Evolutionary conservation across 2,888 invertebrate genomes (phyloP).

Genomic region (Lydus trimaculatus): DNA sequence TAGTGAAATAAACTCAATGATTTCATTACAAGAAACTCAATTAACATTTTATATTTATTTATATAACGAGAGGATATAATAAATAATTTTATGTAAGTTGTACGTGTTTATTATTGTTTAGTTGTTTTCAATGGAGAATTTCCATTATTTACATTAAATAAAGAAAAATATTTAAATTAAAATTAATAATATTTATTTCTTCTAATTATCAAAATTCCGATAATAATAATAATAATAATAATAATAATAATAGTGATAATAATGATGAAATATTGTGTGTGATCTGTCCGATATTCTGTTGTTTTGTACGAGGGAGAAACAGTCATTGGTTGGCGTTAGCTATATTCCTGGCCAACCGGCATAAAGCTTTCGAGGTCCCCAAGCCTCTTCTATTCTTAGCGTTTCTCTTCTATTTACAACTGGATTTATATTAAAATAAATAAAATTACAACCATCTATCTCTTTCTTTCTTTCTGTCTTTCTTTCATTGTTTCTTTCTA

Average conservation of each 20-base stretch:
- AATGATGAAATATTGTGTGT: not conserved
- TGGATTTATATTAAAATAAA: not conserved
- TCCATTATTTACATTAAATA: not conserved
- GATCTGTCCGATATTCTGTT: conserved; percentile 12
- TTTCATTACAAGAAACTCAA: not conserved
- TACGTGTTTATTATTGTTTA: not conserved
- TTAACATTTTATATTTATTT: not conserved
- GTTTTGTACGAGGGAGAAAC: conserved; percentile 25
- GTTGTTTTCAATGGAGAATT: not conserved
- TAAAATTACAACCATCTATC: not conserved
- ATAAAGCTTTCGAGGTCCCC: conserved; percentile 30
- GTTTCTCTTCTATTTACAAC: conserved; percentile 30
- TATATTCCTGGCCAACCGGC: conserved; percentile 29
- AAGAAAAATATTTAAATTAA: not conserved
- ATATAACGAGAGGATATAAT: not conserved
- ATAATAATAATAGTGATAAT: not conserved
- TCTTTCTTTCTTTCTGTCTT: not conserved
- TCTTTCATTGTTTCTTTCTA: not conserved
- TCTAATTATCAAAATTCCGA: too few species aligned
- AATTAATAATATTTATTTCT: not conserved
- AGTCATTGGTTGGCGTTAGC: conserved; percentile 29
- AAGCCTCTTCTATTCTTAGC: conserved; percentile 29
- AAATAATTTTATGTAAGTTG: not conserved
- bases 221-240: not conserved
- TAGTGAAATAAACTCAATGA: not conserved